Percentiles rank a stretch among this genome's conserved stretches.
phyloP scores from a whole-genome alignment of 2,113 vertebrate species.

The Carassius gibelio region DNA sequence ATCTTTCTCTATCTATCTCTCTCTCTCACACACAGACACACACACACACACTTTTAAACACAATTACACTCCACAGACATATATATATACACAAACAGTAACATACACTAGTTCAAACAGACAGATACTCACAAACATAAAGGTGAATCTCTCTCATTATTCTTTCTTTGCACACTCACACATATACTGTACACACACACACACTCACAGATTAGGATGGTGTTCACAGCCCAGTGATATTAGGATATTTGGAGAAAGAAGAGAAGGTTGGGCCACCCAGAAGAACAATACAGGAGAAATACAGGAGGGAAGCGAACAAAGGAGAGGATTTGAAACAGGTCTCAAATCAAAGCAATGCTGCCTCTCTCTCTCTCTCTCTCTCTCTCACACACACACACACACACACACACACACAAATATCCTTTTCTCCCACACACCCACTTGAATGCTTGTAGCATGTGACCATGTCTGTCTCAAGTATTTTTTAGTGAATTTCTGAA shows the following conservation, averaged over 20 bases:
- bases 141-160: background rate
- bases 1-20: background rate
- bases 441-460: background rate
- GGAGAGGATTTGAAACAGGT: conserved; percentile 49
- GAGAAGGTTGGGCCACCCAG: conserved; percentile 50
- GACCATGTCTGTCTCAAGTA: background rate
- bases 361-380: background rate
- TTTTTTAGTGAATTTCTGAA: background rate
- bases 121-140: conserved; percentile 20
- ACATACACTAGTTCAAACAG: conserved; percentile 22
- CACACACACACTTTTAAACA: conserved; percentile 1
- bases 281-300: conserved; percentile 50
- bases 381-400: no score
- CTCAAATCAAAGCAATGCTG: conserved; percentile 46
- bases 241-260: conserved; percentile 42
- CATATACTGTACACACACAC: background rate
- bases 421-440: conserved; percentile 9
- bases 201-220: conserved; percentile 32
- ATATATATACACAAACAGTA: background rate
- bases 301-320: conserved; percentile 5
- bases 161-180: background rate
- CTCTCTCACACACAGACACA: background rate
- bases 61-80: background rate
- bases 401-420: background rate
- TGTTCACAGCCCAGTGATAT: conserved; percentile 38